These are phyloP conservation scores for Pristionchus arcanus DNA, from an alignment of 2,888 invertebrate species.

Conservation along the genomic window DNA sequence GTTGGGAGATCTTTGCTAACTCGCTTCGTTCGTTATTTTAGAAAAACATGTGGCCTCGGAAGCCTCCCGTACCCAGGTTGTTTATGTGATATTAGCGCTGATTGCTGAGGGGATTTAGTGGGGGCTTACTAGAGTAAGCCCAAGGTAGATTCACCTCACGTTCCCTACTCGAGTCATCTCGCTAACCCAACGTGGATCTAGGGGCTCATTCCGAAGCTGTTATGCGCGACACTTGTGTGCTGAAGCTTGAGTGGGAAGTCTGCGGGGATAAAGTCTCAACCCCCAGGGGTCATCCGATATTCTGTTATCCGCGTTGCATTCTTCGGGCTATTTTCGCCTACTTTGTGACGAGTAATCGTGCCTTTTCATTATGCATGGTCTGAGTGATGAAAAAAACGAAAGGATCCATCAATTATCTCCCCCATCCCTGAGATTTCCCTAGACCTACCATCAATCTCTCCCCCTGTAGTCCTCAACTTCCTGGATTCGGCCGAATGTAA, in stretches of 20 bases:
- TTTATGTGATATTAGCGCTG: neutral
- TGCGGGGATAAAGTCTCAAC: no score
- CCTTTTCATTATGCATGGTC: no score
- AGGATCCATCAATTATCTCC: no score
- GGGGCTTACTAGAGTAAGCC: neutral
- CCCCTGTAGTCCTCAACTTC: neutral
- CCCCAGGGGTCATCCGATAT: neutral
- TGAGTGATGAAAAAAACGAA: no score
- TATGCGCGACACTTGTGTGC: neutral
- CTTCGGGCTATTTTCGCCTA: no score
- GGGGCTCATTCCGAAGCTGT: neutral
- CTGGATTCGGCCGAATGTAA: neutral
- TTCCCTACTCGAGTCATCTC: neutral
- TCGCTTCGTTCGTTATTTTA: no score
- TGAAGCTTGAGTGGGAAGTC: neutral
- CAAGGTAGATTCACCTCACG: neutral
- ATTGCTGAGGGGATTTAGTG: neutral
- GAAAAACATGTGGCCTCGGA: no score
- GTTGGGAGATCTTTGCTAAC: no score
- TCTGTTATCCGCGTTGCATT: no score
- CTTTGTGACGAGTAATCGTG: no score
- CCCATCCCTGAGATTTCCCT: neutral
- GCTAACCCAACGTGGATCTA: neutral
- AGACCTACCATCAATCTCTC: neutral
- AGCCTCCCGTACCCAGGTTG: no score